These are phyloP conservation scores for Turritopsis rubra DNA, from an alignment of 30 jellyfish, hydroid and myxozoan species.

Conservation along the genomic window DNA sequence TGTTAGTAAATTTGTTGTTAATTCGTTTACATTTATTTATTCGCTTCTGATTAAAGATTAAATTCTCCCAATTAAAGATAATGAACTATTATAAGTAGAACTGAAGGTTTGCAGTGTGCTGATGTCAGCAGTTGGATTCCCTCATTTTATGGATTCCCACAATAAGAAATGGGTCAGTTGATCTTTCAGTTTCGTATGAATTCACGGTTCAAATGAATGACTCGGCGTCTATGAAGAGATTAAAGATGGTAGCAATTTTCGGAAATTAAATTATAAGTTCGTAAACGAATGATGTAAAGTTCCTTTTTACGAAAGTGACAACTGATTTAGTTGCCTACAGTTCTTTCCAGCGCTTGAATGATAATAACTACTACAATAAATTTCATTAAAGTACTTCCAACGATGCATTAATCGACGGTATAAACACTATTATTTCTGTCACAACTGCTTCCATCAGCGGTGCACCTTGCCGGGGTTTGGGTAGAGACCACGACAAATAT, in stretches of 20 bases:
- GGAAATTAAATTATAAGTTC: too few relatives aligned
- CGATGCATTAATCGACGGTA: too few relatives aligned
- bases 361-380: too few relatives aligned
- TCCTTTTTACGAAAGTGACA: background rate
- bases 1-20: background rate
- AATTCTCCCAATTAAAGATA: background rate
- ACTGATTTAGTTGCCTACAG: background rate
- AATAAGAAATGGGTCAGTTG: background rate
- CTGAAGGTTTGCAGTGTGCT: background rate
- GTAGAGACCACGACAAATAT: too few relatives aligned
- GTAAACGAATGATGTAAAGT: background rate
- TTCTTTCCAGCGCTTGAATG: too few relatives aligned
- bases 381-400: too few relatives aligned
- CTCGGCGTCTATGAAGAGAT: background rate
- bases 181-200: background rate
- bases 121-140: too few relatives aligned
- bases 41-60: background rate
- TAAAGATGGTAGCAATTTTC: background rate
- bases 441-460: slow-evolving; percentile 12
- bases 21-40: background rate
- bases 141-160: background rate
- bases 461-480: slow-evolving; percentile 9
- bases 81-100: background rate
- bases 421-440: background rate
- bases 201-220: background rate